Evolutionary conservation across 2,113 vertebrate genomes (phyloP).

Genomic region (Strix aluco): DNA sequence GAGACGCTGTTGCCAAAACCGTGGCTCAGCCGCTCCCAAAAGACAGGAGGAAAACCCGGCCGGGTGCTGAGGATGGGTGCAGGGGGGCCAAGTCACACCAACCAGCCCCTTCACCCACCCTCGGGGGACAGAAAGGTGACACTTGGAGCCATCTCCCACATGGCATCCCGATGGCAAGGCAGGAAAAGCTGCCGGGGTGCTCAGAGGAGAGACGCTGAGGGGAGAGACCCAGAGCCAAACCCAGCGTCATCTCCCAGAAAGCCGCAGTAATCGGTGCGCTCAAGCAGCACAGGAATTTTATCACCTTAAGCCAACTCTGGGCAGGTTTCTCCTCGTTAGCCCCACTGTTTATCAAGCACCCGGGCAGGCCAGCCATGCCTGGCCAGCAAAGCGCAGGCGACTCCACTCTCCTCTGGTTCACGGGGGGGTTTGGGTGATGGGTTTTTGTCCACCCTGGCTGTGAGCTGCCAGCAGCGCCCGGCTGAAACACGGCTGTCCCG

Average conservation of each 20-base stretch:
- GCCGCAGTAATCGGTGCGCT: fast-evolving
- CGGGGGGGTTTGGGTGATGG: fast-evolving
- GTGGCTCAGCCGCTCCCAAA: background rate
- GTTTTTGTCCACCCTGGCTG: background rate
- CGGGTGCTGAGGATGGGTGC: fast-evolving
- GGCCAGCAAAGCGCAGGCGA: background rate
- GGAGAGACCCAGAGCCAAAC: background rate
- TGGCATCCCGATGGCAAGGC: fast-evolving
- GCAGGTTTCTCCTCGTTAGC: background rate
- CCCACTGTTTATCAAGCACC: background rate
- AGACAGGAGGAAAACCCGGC: background rate
- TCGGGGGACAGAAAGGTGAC: background rate
- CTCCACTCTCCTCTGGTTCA: fast-evolving
- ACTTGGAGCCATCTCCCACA: background rate
- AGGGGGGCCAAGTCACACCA: background rate
- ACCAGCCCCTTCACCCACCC: background rate
- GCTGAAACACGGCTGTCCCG: background rate
- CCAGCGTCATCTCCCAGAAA: fast-evolving
- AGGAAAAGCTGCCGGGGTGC: background rate
- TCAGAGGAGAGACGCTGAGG: fast-evolving
- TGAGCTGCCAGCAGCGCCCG: background rate
- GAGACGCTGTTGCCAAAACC: slow-evolving; percentile 21
- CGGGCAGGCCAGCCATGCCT: background rate
- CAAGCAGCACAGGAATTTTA: background rate
- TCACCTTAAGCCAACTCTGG: background rate